phyloP scores from a whole-genome alignment of 2,113 vertebrate species.

The Gila orcuttii region DNA sequence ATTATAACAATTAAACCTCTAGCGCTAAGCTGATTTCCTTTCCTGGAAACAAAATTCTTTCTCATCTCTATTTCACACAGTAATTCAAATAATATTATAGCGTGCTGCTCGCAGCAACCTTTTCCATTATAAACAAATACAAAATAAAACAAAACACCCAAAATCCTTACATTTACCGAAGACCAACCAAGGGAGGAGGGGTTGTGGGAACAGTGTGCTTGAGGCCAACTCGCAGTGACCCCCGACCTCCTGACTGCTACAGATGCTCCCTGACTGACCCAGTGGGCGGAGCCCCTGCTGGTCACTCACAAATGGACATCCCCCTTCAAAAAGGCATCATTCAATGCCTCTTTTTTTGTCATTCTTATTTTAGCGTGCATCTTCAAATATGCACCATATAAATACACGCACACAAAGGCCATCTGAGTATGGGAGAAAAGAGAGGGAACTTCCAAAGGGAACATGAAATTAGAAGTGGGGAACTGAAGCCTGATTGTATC shows the following conservation, averaged over 20 bases:
- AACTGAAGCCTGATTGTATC: constrained; percentile 25
- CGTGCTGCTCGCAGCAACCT: constrained; percentile 95
- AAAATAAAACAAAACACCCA: constrained; percentile 54
- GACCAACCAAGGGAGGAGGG: constrained; percentile 28
- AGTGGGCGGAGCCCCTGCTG: neutral
- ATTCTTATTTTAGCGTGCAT: constrained; percentile 35
- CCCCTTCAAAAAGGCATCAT: constrained; percentile 33
- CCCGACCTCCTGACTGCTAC: constrained; percentile 12
- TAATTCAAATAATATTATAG: constrained; percentile 87
- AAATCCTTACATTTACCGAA: constrained; percentile 85
- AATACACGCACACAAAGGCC: constrained; percentile 36
- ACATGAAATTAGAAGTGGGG: constrained; percentile 12
- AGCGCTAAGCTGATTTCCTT: constrained; percentile 46
- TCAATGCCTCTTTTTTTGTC: constrained; percentile 15
- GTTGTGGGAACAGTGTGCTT: constrained; percentile 22
- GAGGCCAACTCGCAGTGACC: constrained; percentile 5
- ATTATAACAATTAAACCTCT: constrained; percentile 48
- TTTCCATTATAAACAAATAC: constrained; percentile 69
- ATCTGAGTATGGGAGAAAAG: constrained; percentile 23
- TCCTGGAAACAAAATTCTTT: constrained; percentile 58
- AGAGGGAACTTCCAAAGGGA: constrained; percentile 18
- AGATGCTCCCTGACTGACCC: constrained; percentile 32
- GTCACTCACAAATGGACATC: constrained; percentile 34
- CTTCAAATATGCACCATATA: constrained; percentile 41
- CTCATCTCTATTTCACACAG: constrained; percentile 74